phyloP scores from a whole-genome alignment of 2,888 invertebrate genomes.

The Limulus polyphemus region DNA sequence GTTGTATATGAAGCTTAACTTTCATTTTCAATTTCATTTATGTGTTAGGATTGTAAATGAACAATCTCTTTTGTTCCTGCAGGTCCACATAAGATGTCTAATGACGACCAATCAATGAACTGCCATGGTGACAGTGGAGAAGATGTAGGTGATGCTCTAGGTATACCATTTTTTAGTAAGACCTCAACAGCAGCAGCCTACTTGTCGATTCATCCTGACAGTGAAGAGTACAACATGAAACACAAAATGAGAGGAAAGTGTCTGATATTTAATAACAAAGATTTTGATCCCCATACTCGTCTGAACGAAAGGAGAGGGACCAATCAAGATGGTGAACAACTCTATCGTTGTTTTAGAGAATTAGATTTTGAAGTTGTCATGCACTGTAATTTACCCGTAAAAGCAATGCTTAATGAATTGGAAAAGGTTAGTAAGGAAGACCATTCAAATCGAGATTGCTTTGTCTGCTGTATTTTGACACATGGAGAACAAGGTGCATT shows the following conservation, averaged over 20 bases:
- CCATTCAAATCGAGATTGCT: conserved; percentile 68
- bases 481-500: conserved; percentile 81
- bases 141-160: too few species aligned
- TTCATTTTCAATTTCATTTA: too few species aligned
- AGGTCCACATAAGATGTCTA: too few species aligned
- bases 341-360: conserved; percentile 40
- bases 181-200: too few species aligned
- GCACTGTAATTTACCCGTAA: conserved; percentile 53
- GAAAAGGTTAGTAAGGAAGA: conserved; percentile 49
- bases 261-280: conserved; percentile 79
- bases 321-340: conserved; percentile 65
- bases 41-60: too few species aligned
- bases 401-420: too few species aligned
- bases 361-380: conserved; percentile 52
- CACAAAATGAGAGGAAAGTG: conserved; percentile 65
- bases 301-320: conserved; percentile 52
- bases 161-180: too few species aligned
- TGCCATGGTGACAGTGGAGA: too few species aligned
- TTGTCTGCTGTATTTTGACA: conserved; percentile 67
- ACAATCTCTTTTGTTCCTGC: too few species aligned
- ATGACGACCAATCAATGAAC: too few species aligned
- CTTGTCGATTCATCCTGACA: neutral
- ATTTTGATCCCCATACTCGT: conserved; percentile 45
- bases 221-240: conserved; percentile 66
- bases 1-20: too few species aligned